phyloP scores from a whole-genome alignment of 2,113 vertebrate genomes.

The Zosterops hypoxanthus region DNA sequence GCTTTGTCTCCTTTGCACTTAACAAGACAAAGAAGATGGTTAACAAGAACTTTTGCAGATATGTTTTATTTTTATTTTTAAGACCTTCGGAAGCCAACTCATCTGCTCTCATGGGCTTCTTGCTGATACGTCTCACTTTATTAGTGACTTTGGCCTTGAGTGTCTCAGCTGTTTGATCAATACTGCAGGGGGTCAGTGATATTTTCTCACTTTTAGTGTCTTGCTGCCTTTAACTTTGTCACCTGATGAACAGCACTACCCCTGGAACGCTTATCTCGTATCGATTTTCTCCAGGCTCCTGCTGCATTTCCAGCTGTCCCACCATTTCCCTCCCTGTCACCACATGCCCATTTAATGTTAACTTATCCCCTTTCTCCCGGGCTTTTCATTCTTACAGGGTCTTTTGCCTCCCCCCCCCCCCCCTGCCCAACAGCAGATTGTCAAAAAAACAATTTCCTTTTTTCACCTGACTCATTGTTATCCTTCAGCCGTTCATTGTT shows the following conservation, averaged over 20 bases:
- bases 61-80: slow-evolving; percentile 69
- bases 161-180: slow-evolving; percentile 94
- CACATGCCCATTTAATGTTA: slow-evolving; percentile 87
- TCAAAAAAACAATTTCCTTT: slow-evolving; percentile 68
- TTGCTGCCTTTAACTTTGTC: slow-evolving; percentile 88
- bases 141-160: slow-evolving; percentile 99
- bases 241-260: slow-evolving; percentile 97
- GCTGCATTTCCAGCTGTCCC: slow-evolving; percentile 73
- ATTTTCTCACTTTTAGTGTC: slow-evolving; percentile 95
- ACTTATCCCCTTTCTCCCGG: slow-evolving; percentile 76
- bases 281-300: slow-evolving; percentile 90
- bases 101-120: slow-evolving; percentile 69
- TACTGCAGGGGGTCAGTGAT: slow-evolving; percentile 89
- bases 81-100: slow-evolving; percentile 75
- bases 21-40: slow-evolving; percentile 74
- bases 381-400: slow-evolving; percentile 29
- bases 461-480: slow-evolving; percentile 51
- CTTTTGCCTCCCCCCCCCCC: background rate
- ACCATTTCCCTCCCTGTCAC: slow-evolving; percentile 86
- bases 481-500: slow-evolving; percentile 16
- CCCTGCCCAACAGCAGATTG: slow-evolving; percentile 32
- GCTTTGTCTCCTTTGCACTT: slow-evolving; percentile 21
- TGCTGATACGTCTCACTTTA: slow-evolving; percentile 97
- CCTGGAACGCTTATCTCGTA: slow-evolving; percentile 96
- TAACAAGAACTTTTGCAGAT: slow-evolving; percentile 77